phyloP scores from a whole-genome alignment of 1,140 invertebrate genomes.

The Zaprionus ghesquierei region DNA sequence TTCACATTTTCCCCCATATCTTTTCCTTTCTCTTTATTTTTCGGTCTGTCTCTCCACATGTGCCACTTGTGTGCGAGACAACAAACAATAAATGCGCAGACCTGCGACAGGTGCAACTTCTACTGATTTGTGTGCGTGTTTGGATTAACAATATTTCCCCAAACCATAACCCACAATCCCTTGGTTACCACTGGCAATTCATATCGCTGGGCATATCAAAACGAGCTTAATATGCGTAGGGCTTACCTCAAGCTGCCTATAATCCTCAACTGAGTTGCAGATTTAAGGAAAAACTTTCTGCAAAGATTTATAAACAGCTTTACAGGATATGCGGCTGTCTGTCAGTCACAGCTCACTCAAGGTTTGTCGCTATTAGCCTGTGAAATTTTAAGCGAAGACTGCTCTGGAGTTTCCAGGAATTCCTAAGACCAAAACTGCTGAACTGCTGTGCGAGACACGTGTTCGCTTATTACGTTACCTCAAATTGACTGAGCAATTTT shows the following conservation, averaged over 20 bases:
- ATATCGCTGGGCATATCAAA: not conserved
- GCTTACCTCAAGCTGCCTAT: not conserved
- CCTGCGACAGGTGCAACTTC: conserved; percentile 24
- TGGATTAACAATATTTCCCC: conserved; percentile 28
- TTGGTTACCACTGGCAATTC: not conserved
- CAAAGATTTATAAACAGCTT: no score
- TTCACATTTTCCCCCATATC: not conserved
- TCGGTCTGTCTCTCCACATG: not conserved
- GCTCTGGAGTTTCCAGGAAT: not conserved
- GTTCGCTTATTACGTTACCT: not conserved
- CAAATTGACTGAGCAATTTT: not conserved
- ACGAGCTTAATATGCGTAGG: not conserved
- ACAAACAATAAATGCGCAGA: conserved; percentile 21
- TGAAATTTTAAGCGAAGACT: not conserved
- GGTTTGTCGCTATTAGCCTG: not conserved
- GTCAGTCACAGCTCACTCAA: not conserved
- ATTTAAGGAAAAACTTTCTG: not conserved
- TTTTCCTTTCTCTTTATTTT: not conserved
- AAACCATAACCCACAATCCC: not conserved
- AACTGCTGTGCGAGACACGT: not conserved
- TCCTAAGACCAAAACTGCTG: not conserved
- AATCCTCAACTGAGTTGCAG: not conserved
- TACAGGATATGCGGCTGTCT: not conserved
- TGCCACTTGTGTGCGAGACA: not conserved
- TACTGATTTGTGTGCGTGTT: conserved; percentile 27